phyloP scores from a whole-genome alignment of 1,140 invertebrate genomes.

The Macrotrachela quadricornifera region DNA sequence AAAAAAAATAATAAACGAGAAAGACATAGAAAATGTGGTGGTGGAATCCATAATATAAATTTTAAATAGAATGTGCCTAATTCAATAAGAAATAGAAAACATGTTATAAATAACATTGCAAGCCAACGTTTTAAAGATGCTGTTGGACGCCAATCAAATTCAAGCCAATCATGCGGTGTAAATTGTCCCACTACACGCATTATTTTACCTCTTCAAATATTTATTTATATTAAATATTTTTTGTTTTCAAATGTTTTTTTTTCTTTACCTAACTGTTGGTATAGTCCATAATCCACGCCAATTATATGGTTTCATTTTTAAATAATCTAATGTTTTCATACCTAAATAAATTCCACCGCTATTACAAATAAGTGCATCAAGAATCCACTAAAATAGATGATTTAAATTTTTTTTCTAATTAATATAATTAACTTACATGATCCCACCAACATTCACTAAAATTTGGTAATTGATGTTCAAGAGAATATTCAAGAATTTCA shows the following conservation, averaged over 20 bases:
- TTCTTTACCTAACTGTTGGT: slow-evolving; percentile 18
- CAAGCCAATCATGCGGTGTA: slow-evolving; percentile 40
- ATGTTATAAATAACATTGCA: slow-evolving; percentile 25
- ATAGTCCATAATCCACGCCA: slow-evolving; percentile 42
- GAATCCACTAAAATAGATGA: slow-evolving; percentile 34
- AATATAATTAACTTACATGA: slow-evolving; percentile 31
- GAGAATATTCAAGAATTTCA: slow-evolving; percentile 40
- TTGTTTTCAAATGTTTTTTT: no score
- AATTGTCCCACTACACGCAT: slow-evolving; percentile 37
- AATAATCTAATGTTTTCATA: slow-evolving; percentile 37
- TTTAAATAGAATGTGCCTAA: slow-evolving; percentile 43
- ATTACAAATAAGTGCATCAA: slow-evolving; percentile 41
- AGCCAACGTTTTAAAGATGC: slow-evolving; percentile 37
- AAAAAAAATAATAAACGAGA: slow-evolving; percentile 35
- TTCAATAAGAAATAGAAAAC: slow-evolving; percentile 37
- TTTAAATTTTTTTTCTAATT: no score
- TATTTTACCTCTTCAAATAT: slow-evolving; percentile 34
- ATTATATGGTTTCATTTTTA: slow-evolving; percentile 39
- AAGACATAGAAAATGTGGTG: slow-evolving; percentile 36
- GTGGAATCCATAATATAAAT: slow-evolving; percentile 42
- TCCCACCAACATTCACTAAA: slow-evolving; percentile 46
- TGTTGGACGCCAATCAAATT: slow-evolving; percentile 39
- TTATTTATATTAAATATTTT: no score
- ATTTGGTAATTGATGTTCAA: slow-evolving; percentile 42
- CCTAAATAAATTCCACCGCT: slow-evolving; percentile 39